Conservation (phyloP, 2,888 invertebrate genomes). For the Philereme transversata region DNA sequence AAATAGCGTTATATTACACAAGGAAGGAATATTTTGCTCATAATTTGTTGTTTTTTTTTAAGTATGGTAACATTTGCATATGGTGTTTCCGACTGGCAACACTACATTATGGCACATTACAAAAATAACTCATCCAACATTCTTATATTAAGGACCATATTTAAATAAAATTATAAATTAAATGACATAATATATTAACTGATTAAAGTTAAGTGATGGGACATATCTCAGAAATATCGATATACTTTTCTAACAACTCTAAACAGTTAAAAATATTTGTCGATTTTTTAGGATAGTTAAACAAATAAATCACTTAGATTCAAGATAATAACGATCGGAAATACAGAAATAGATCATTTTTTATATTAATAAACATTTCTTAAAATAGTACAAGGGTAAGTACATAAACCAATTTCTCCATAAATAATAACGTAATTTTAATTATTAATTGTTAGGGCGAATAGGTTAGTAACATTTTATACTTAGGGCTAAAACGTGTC, state of each 20-base stretch:
- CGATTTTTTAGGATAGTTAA: constrained; percentile 32
- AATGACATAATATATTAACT: constrained; percentile 40
- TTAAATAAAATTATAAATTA: constrained; percentile 51
- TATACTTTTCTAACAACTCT: constrained; percentile 27
- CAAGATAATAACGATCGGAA: constrained; percentile 47
- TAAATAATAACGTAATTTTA: constrained; percentile 57
- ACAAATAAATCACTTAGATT: constrained; percentile 54
- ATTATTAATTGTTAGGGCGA: constrained; percentile 61
- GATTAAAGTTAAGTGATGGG: constrained; percentile 36
- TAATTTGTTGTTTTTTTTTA: constrained; percentile 48
- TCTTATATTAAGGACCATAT: constrained; percentile 81
- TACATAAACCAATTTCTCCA: constrained; percentile 75
- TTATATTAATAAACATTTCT: constrained; percentile 53
- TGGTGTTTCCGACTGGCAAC: constrained; percentile 80
- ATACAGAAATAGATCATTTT: constrained; percentile 56
- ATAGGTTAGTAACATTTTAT: constrained; percentile 74
- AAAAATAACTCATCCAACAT: constrained; percentile 56
- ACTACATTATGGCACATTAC: constrained; percentile 79
- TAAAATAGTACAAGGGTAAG: constrained; percentile 66
- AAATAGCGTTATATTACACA: constrained; percentile 74
- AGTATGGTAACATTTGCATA: constrained; percentile 77
- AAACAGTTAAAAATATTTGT: constrained; percentile 26
- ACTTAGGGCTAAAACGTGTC: constrained; percentile 70
- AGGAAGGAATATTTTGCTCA: constrained; percentile 66
- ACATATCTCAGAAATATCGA: constrained; percentile 27